Evolutionary conservation across 1,140 invertebrate genomes (phyloP).

Genomic region (Cherax quadricarinatus): DNA sequence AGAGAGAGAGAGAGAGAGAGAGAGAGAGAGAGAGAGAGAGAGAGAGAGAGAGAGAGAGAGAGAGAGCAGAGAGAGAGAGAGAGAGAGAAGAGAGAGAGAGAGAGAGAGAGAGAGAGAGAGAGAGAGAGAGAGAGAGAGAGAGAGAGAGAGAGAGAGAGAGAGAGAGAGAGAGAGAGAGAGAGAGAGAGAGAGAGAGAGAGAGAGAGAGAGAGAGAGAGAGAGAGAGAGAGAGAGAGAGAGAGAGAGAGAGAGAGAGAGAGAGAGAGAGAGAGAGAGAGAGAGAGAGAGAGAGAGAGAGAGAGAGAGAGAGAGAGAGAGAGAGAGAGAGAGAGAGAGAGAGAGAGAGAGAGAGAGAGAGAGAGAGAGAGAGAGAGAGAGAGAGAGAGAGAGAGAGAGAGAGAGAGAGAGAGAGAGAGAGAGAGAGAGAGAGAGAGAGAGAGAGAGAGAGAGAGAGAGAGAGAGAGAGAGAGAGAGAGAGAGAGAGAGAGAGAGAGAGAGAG

Average conservation of each 20-base stretch:
- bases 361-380: neutral
- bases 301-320: neutral
- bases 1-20: slow-evolving; percentile 3
- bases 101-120: no score
- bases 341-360: slow-evolving; percentile 20
- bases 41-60: neutral
- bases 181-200: no score
- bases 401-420: no score
- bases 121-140: no score
- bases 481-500: neutral
- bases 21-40: slow-evolving; percentile 17
- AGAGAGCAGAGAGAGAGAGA: neutral
- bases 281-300: no score
- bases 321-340: slow-evolving; percentile 28
- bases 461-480: neutral
- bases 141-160: no score
- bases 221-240: neutral
- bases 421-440: no score
- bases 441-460: slow-evolving; percentile 2
- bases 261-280: no score
- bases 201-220: neutral
- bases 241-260: neutral
- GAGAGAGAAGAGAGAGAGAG: no score
- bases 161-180: no score
- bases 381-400: neutral